phyloP scores from a whole-genome alignment of 1,140 invertebrate genomes.

The Megalonaias nervosa region DNA sequence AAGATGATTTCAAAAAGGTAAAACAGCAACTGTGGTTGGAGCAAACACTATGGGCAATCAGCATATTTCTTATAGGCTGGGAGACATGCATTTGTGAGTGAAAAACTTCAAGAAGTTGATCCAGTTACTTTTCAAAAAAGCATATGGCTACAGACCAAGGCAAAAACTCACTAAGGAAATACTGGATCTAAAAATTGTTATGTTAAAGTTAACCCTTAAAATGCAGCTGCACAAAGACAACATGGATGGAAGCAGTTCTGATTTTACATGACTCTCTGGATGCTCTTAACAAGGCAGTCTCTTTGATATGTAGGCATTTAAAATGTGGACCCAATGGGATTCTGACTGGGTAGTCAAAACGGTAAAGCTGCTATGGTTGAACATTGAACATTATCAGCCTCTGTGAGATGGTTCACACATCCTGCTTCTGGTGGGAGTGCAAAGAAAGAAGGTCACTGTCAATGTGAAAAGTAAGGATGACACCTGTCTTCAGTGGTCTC shows the following conservation, averaged over 20 bases:
- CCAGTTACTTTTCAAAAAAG: too few species aligned
- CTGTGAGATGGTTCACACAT: conserved; percentile 17
- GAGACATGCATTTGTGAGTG: too few species aligned
- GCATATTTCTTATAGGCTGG: too few species aligned
- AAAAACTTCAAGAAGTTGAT: too few species aligned
- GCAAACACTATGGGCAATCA: too few species aligned
- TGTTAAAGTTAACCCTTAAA: conserved; percentile 25
- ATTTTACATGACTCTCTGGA: conserved; percentile 2
- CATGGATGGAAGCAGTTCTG: conserved; percentile 23
- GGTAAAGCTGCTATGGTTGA: conserved; percentile 17
- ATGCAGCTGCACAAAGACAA: conserved; percentile 22
- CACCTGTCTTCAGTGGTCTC: conserved; percentile 26
- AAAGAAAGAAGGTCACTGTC: conserved; percentile 24
- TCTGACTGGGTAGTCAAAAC: conserved; percentile 23
- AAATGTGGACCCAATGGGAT: conserved; percentile 26
- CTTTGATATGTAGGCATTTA: conserved; percentile 5
- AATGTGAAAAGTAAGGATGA: conserved; percentile 34
- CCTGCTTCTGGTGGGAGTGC: conserved; percentile 3
- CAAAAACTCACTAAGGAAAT: conserved; percentile 30
- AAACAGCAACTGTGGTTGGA: too few species aligned
- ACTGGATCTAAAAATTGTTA: conserved; percentile 13
- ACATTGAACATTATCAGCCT: conserved; percentile 25
- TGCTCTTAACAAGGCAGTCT: conserved; percentile 17
- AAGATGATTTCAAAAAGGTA: too few species aligned
- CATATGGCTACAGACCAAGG: too few species aligned